Conservation (phyloP, 2,113 vertebrate species). For the Bambusicola thoracicus region DNA sequence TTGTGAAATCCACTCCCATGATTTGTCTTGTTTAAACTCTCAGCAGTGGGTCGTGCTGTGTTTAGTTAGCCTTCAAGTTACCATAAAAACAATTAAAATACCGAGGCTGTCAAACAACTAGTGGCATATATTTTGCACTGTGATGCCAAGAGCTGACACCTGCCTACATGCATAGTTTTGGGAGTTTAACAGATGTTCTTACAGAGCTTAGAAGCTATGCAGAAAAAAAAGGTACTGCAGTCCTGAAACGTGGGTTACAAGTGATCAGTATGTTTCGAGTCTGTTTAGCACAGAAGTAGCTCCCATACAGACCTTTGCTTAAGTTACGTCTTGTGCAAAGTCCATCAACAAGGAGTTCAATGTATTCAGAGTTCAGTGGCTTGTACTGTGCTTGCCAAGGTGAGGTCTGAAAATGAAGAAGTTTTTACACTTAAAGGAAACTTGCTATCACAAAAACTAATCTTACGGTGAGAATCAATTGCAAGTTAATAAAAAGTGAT, state of each 20-base stretch:
- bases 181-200: neutral
- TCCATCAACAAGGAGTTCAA: neutral
- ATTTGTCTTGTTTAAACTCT: neutral
- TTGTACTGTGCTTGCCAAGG: neutral
- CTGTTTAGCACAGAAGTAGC: neutral
- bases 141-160: neutral
- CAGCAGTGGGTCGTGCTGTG: neutral
- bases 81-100: neutral
- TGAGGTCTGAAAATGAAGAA: neutral
- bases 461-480: neutral
- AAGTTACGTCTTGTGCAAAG: neutral
- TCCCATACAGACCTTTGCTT: neutral
- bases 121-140: neutral
- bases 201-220: neutral
- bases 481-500: neutral
- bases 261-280: fast-evolving
- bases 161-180: fast-evolving
- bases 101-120: fast-evolving
- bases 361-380: neutral
- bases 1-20: neutral
- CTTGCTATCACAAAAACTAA: neutral
- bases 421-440: neutral
- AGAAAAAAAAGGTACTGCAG: neutral
- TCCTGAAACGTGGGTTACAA: neutral
- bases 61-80: neutral